These are phyloP conservation scores for Semicossyphus pulcher DNA, from an alignment of 2,113 vertebrate species.

Conservation along the genomic window DNA sequence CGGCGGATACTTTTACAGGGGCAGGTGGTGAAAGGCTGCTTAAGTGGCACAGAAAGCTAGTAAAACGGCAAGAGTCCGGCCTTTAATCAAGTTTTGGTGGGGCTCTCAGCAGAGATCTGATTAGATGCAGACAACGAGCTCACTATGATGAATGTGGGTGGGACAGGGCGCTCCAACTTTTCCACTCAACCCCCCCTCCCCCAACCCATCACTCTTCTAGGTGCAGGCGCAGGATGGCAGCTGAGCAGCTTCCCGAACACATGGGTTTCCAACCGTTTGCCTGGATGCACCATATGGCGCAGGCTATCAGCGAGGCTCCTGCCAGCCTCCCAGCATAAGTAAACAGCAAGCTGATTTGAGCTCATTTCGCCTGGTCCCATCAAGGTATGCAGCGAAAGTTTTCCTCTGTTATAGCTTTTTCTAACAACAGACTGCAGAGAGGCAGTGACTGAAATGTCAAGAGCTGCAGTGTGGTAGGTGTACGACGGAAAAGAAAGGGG, in stretches of 20 bases:
- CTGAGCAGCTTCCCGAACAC: constrained; percentile 59
- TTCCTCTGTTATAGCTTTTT: neutral
- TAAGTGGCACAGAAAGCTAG: constrained; percentile 76
- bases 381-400: neutral
- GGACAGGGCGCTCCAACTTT: constrained; percentile 29
- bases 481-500: neutral
- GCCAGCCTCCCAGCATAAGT: constrained; percentile 35
- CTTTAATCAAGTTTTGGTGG: constrained; percentile 82
- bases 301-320: constrained; percentile 42
- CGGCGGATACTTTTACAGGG: constrained; percentile 70
- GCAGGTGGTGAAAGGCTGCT: constrained; percentile 77
- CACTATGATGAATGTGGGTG: constrained; percentile 74
- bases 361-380: constrained; percentile 6
- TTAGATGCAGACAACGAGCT: constrained; percentile 76
- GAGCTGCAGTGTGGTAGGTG: constrained; percentile 15
- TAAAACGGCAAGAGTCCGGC: constrained; percentile 75
- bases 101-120: constrained; percentile 77
- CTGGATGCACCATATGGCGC: constrained; percentile 69
- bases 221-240: constrained; percentile 65
- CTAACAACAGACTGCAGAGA: neutral
- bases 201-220: constrained; percentile 42
- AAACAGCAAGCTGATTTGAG: constrained; percentile 35
- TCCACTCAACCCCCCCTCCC: constrained; percentile 13
- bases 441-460: neutral
- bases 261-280: constrained; percentile 66